phyloP scores from a whole-genome alignment of 2,113 vertebrate species.

The Platycercus adscitus region DNA sequence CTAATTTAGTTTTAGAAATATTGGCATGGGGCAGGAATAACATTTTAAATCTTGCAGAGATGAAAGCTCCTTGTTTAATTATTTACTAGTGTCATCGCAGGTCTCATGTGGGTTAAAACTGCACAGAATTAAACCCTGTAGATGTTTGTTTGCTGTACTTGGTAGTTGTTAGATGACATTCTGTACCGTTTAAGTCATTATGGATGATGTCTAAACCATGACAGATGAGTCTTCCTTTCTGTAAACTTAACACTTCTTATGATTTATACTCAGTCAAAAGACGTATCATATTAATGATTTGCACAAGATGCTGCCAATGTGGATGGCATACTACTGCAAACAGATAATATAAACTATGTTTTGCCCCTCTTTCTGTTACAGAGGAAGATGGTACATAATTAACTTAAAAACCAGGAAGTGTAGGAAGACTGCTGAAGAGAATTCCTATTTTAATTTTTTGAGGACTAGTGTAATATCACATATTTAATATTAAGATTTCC shows the following conservation, averaged over 20 bases:
- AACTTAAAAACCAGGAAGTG: neutral
- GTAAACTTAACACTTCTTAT: neutral
- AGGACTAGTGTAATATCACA: neutral
- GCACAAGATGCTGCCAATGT: neutral
- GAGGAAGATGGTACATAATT: neutral
- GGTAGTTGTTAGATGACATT: neutral
- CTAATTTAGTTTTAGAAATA: neutral
- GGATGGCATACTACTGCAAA: neutral
- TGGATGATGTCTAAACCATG: neutral
- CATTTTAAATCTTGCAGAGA: neutral
- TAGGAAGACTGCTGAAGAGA: neutral
- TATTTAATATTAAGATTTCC: neutral
- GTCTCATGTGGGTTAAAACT: neutral
- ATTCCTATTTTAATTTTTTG: neutral
- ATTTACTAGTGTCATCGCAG: neutral
- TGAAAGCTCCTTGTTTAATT: neutral
- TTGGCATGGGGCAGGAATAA: neutral
- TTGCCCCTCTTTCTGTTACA: neutral
- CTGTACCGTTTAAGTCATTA: neutral
- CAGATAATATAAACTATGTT: neutral
- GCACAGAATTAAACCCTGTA: neutral
- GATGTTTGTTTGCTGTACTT: neutral
- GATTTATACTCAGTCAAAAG: neutral
- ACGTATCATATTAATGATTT: neutral
- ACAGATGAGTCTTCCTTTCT: neutral